A percentile compares a stretch with the other conserved stretches of the same genome.
These are phyloP conservation scores for Steatornis caripensis DNA, from an alignment of 2,113 vertebrate genomes.

Conservation along the genomic window DNA sequence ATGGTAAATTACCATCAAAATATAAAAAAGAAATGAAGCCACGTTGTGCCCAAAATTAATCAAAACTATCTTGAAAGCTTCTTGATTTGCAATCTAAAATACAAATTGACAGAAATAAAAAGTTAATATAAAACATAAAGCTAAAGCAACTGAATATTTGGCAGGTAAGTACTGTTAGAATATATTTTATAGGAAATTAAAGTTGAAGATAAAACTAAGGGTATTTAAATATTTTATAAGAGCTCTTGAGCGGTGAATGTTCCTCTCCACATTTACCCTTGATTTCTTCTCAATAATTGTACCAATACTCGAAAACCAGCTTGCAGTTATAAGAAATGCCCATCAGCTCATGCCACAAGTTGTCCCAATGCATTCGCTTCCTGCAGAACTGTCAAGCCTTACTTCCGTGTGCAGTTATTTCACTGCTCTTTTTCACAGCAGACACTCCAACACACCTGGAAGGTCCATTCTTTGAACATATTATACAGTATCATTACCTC, in stretches of 20 bases:
- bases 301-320: not conserved
- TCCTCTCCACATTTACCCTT: not conserved
- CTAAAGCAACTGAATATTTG: not conserved
- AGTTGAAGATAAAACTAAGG: not conserved
- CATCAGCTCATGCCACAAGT: not conserved
- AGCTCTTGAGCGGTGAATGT: not conserved
- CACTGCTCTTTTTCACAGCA: not conserved
- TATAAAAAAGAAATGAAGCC: constrained; percentile 53
- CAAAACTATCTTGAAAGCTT: constrained; percentile 45
- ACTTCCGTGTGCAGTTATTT: not conserved
- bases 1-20: constrained; percentile 48
- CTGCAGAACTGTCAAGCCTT: not conserved
- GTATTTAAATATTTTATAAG: constrained; percentile 48
- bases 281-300: not conserved
- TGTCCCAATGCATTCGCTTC: not conserved
- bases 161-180: not conserved
- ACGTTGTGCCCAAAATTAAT: constrained; percentile 26
- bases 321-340: not conserved
- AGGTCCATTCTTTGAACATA: not conserved
- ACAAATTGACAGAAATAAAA: constrained; percentile 61
- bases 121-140: constrained; percentile 35
- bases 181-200: constrained; percentile 32
- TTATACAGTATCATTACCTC: not conserved
- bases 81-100: constrained; percentile 57
- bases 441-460: not conserved